Evolutionary conservation across 30 jellyfish, hydroid and myxozoan species (phyloP).

Genomic region (Turritopsis dohrnii): DNA sequence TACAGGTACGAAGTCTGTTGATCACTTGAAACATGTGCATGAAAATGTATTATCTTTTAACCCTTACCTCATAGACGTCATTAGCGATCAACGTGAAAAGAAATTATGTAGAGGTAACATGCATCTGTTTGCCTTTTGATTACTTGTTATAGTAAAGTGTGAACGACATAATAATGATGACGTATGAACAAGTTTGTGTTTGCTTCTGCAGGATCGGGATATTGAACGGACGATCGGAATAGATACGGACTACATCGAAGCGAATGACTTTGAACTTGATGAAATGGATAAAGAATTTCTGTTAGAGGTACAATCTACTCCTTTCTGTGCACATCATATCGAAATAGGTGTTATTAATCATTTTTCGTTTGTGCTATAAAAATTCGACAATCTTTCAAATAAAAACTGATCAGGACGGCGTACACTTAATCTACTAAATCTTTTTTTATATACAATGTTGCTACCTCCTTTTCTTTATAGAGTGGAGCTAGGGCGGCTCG

Average conservation of each 20-base stretch:
- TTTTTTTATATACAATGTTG: too few species aligned
- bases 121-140: background rate
- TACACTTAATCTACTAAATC: too few species aligned
- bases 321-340: too few species aligned
- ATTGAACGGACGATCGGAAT: conserved; percentile 93
- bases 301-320: conserved; percentile 81
- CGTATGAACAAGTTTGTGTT: background rate
- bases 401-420: too few species aligned
- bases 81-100: conserved; percentile 90
- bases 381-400: too few species aligned
- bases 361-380: too few species aligned
- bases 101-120: conserved; percentile 92
- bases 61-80: conserved; percentile 54
- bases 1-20: conserved; percentile 51
- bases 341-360: too few species aligned
- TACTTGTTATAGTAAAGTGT: background rate
- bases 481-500: conserved; percentile 97
- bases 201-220: conserved; percentile 86
- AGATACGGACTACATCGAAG: conserved; percentile 95
- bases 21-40: too few species aligned
- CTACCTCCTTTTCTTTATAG: too few species aligned
- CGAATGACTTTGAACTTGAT: conserved; percentile 86
- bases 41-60: too few species aligned
- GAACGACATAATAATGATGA: background rate
- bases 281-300: conserved; percentile 88